These are phyloP conservation scores for Vannuccia rotundouncinata DNA, from an alignment of 2,888 invertebrate genomes.

Conservation along the genomic window DNA sequence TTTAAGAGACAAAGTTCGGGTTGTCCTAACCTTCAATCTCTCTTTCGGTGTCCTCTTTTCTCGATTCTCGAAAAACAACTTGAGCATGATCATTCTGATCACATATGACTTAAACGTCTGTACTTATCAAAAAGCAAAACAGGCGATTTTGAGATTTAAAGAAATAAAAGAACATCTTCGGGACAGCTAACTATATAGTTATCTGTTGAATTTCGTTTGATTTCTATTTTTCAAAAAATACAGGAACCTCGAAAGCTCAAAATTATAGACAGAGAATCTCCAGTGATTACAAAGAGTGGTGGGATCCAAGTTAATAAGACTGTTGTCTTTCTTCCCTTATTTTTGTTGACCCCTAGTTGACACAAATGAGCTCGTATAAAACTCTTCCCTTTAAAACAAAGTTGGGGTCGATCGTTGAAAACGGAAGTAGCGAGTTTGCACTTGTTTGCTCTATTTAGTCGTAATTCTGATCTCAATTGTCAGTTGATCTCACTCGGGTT, in stretches of 20 bases:
- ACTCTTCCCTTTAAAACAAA: not conserved
- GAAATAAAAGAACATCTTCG: not conserved
- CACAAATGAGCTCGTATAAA: not conserved
- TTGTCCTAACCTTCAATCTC: no score
- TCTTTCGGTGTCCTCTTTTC: no score
- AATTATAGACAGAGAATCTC: not conserved
- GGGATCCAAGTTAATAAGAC: not conserved
- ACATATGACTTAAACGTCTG: not conserved
- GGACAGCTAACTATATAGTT: not conserved
- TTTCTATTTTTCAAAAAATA: no score
- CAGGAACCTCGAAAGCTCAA: not conserved
- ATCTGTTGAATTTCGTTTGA: not conserved
- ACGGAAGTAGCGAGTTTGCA: not conserved
- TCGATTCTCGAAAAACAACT: not conserved
- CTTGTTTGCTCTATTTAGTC: slow-evolving; percentile 15
- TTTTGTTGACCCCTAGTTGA: not conserved
- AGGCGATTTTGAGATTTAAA: not conserved
- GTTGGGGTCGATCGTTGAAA: not conserved
- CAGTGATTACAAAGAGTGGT: not conserved
- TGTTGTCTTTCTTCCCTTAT: not conserved
- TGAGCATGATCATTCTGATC: not conserved
- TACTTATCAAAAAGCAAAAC: not conserved
- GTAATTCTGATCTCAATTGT: no score
- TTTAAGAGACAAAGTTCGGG: no score
- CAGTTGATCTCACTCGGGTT: no score